Conservation (phyloP, 1,140 invertebrate genomes). For the Papilio aristodemus region DNA sequence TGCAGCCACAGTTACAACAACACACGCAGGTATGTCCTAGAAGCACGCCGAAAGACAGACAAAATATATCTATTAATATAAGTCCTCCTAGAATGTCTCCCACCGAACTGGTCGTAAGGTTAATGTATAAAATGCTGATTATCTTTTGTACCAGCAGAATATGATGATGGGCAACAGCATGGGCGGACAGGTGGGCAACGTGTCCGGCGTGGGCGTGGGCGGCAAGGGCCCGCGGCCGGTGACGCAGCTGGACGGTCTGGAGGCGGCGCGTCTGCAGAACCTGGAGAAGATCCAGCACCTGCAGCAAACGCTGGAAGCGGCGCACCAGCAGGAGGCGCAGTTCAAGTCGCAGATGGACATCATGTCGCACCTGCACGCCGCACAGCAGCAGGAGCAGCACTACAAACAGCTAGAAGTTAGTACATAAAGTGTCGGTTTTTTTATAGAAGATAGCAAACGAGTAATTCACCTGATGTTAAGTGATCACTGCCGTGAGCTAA, state of each 20-base stretch:
- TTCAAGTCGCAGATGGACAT: constrained; percentile 88
- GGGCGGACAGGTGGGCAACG: constrained; percentile 47
- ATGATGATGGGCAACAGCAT: constrained; percentile 66
- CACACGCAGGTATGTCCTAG: constrained; percentile 45
- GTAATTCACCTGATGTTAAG: no score
- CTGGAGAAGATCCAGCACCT: constrained; percentile 81
- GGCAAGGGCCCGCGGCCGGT: constrained; percentile 54
- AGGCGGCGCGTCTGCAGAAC: constrained; percentile 74
- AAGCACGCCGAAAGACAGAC: not conserved
- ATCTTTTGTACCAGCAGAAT: constrained; percentile 43
- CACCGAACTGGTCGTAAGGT: no score
- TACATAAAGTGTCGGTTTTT: no score
- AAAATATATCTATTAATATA: no score
- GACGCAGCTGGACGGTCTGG: constrained; percentile 68
- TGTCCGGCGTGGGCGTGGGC: constrained; percentile 42
- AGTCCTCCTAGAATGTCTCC: no score
- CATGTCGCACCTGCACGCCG: constrained; percentile 85
- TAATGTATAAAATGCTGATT: not conserved
- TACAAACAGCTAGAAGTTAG: constrained; percentile 86
- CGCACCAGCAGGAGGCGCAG: constrained; percentile 88
- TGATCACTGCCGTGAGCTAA: no score
- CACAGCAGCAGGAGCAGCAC: constrained; percentile 89
- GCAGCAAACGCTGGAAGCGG: constrained; percentile 86
- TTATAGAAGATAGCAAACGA: no score
- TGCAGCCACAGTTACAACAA: constrained; percentile 48